Base-by-base conservation (phyloP, 2,113 vertebrate genomes). In the Bagarius yarrelli region DNA sequence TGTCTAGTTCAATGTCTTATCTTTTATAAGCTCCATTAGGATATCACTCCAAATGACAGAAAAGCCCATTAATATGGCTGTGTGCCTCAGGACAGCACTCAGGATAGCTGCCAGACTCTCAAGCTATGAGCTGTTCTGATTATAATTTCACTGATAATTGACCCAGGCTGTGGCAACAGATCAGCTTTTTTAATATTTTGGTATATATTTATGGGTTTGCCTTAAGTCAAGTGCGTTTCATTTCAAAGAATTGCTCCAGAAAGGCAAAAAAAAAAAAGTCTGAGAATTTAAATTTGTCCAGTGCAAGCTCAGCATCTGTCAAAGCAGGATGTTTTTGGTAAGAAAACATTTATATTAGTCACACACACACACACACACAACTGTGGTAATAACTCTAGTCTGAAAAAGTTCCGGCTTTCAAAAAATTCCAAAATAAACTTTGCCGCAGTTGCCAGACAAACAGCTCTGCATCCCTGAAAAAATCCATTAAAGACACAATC, bases 61-160 rank as follows among this genome's bases (percentile, higher is more conserved):
- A 75, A 32, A 21, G 73, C 66, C 61, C 59, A 67, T 80, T 80
- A 81, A 80, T 66, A 73, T 55, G 36, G 4, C 12, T 47, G 27
- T 32, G 50, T 81, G 59, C 73, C 73, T 47, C 34, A 36, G 59
- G 79, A 76, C 4, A 50, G 44, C 66, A 71, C 16, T 63, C 40
- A 72, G 4, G 44, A 47, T 47, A 47, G 23, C 40, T 34, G 40
- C n/a, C 44, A 59, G 44, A 61, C 66, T 78, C 76, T 40, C 23
- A 80, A 52, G 55, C 81, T 52, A 81, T 82, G 57, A 78, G 82
- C 79, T 78, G 75, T 87, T 85, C 87, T n/a, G 85, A 87, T 36
- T 83, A 85, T 82, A 84, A 88, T 92, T 92, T 89, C 79, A 91
- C 82, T 84, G 75, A 79, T 88, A 88, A 91, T 86, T 91, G 87